Evolutionary conservation across 2,888 invertebrate species (phyloP).

Genomic region (Eledone cirrhosa): DNA sequence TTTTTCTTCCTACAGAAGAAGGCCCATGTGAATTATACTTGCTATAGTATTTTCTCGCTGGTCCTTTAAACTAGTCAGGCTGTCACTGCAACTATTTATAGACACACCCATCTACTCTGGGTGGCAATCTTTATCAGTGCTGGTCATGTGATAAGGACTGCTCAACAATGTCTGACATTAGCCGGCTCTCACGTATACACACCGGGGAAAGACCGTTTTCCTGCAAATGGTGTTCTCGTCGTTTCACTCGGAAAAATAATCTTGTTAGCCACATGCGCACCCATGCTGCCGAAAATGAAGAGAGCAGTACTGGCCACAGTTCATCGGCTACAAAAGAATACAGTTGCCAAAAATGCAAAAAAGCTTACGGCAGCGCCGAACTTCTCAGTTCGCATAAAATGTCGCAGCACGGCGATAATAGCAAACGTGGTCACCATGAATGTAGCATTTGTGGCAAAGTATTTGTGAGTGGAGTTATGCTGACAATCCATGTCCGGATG

Average conservation of each 20-base stretch:
- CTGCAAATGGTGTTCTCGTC: slow-evolving; percentile 24
- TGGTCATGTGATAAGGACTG: slow-evolving; percentile 5
- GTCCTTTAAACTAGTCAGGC: neutral
- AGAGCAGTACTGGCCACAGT: neutral
- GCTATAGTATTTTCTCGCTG: neutral
- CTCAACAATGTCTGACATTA: slow-evolving; percentile 11
- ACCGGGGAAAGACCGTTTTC: slow-evolving; percentile 18
- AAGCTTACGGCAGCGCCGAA: neutral
- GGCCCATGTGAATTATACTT: too few relatives aligned
- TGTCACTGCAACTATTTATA: neutral
- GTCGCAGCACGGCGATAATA: slow-evolving; percentile 10
- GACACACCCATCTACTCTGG: too few relatives aligned
- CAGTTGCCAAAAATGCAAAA: slow-evolving; percentile 8
- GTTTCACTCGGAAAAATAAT: slow-evolving; percentile 15
- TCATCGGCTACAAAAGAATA: neutral
- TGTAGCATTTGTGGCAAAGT: slow-evolving; percentile 14
- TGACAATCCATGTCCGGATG: slow-evolving; percentile 16
- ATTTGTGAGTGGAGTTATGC: slow-evolving; percentile 21
- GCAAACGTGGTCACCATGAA: slow-evolving; percentile 3
- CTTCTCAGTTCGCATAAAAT: slow-evolving; percentile 5
- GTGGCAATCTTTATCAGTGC: neutral
- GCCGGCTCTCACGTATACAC: neutral
- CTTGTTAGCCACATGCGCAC: slow-evolving; percentile 22
- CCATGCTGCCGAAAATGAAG: neutral
- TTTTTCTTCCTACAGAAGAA: too few relatives aligned